phyloP scores from a whole-genome alignment of 2,888 invertebrate genomes.

The Synanthedon vespiformis region DNA sequence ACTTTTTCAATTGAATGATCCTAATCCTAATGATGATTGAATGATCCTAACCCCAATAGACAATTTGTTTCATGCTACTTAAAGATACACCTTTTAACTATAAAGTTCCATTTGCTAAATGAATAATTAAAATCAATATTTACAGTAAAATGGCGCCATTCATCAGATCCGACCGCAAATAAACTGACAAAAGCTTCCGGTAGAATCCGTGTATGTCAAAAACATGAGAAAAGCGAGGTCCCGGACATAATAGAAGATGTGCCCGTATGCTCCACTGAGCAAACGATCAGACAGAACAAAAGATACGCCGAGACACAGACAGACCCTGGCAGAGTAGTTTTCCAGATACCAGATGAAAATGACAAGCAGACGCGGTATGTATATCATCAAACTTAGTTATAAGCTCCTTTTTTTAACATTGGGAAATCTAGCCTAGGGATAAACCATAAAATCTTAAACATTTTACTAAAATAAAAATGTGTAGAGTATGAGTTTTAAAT shows the following conservation, averaged over 20 bases:
- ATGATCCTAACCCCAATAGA: no score
- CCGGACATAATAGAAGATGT: constrained; percentile 67
- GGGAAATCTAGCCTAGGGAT: no score
- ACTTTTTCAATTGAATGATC: no score
- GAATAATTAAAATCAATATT: constrained; percentile 2
- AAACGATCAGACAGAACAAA: constrained; percentile 29
- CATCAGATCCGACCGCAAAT: constrained; percentile 46
- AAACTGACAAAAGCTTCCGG: constrained; percentile 47
- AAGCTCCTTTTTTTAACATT: no score
- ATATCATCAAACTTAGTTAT: background rate
- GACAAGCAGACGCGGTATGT: constrained; percentile 42
- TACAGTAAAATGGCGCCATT: constrained; percentile 49
- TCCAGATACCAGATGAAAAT: constrained; percentile 44
- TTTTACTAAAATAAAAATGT: no score
- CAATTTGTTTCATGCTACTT: background rate
- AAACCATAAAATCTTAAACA: no score
- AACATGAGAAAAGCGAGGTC: constrained; percentile 60
- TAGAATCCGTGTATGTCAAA: constrained; percentile 48
- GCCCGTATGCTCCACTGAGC: constrained; percentile 55
- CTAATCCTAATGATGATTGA: no score
- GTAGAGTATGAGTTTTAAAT: no score
- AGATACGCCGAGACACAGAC: constrained; percentile 22
- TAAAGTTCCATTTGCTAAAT: background rate
- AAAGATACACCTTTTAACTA: background rate
- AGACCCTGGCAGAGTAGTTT: constrained; percentile 40